Conservation (phyloP, 2,113 vertebrate species). For the Ramphastos sulfuratus region DNA sequence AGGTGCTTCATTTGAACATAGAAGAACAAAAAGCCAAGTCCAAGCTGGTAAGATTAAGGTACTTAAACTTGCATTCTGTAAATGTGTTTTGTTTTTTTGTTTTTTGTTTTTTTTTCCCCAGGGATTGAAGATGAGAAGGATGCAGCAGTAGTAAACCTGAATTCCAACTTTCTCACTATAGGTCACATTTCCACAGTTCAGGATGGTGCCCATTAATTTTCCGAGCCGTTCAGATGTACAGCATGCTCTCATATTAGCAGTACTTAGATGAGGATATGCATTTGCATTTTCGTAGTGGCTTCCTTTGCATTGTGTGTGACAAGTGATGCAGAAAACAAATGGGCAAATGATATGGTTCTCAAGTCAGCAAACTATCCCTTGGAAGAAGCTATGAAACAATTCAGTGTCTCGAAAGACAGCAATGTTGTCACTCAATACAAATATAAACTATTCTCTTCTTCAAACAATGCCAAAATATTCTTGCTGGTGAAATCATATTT, state of each 20-base stretch:
- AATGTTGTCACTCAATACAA: neutral
- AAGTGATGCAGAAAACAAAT: slow-evolving; percentile 37
- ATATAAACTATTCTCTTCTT: slow-evolving; percentile 2
- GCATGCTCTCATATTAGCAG: neutral
- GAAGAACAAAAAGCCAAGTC: slow-evolving; percentile 16
- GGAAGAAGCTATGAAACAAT: slow-evolving; percentile 24
- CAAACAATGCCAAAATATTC: neutral
- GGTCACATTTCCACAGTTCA: neutral
- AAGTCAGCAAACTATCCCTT: neutral
- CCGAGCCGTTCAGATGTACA: neutral
- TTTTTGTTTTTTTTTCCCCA: slow-evolving; percentile 25
- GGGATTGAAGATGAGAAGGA: neutral
- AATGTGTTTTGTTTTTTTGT: slow-evolving; percentile 21
- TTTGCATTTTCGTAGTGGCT: slow-evolving; percentile 48
- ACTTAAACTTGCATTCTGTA: neutral
- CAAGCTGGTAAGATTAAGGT: neutral
- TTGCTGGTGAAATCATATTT: slow-evolving; percentile 11
- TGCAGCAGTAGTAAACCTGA: slow-evolving; percentile 29
- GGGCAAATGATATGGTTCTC: neutral
- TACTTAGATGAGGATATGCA: neutral
- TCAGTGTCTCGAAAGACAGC: neutral
- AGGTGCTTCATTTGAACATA: slow-evolving; percentile 47
- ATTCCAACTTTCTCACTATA: neutral
- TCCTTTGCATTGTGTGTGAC: slow-evolving; percentile 22
- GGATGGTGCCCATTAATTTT: neutral